Evolutionary conservation across 2,113 vertebrate genomes (phyloP), one percentile per base, ranked within the genome.

Genomic region (Pholis gunnellus): DNA sequence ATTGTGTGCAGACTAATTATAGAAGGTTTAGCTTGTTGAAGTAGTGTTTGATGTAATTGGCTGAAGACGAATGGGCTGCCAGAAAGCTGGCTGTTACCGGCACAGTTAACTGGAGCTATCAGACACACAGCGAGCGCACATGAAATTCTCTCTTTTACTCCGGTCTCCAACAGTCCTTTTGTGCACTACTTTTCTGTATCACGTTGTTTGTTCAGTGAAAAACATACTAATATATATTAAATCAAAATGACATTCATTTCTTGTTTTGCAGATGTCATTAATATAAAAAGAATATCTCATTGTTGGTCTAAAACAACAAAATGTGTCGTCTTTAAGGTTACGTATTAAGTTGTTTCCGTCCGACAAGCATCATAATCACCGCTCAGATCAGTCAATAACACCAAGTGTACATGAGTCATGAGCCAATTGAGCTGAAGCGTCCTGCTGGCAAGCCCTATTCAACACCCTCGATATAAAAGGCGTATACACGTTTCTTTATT

Each of bases 21-120:
- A 57, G 87, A 15, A 60, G 74, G 78, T 84, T 89, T 66, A 68
- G 88, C 81, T 87, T 42, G 87, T 84, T 75, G 56, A 22, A 69
- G 76, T 2, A 18, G 78, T 73, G 82, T 80, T 88, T 85, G 87
- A 87, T 85, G 85, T 89, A 84, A 92, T 81, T 91, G 89, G 84
- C 67, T 25, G 71, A 81, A 88, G 88, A 91, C 66, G 40, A 83
- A 92, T 86, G 73, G 72, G 74, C 84, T 85, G 88, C 73, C 87
- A 79, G 73, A 20, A 77, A 78, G 27, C 79, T 73, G 80, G 76
- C 72, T 59, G 77, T 75, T 86, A 67, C 68, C 70, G 87, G 75
- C 48, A n/a, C 68, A 80, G 87, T 20, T 84, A 88, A 88, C 86
- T 40, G 79, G 86, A 82, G 77, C 72, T 29, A 79, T 84, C 79